Evolutionary conservation across 2,888 invertebrate genomes (phyloP), one percentile per base, ranked within the genome.

Genomic region (Brachypterus glaber): DNA sequence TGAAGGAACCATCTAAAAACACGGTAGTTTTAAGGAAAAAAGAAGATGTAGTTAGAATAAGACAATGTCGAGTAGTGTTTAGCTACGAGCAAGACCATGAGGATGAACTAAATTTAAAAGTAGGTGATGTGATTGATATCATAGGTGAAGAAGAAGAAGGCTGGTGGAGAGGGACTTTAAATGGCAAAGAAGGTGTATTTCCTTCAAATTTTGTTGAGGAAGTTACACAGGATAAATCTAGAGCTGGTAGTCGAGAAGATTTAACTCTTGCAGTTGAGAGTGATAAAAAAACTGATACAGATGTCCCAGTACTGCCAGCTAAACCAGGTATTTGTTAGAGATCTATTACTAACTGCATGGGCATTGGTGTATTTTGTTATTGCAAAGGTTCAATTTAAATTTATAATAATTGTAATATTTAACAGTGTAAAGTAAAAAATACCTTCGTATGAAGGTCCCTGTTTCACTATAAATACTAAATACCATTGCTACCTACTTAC

Each of bases 101-200:
- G 41, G 97, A 97, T 69, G 97, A 97, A 66, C 68, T 97, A 50
- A 77, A 79, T 48, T 73, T 97, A 44, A 75, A 77, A 51, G 85
- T 90, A 29, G 90, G 91, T 47, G 93, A 95, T 67, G 71, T 87
- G 15, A 80, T 97, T 48, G 90, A 92, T 60, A 84, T 93, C 50
- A 71, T 92, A 48, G 86, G 83, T 49, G 92, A 93, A 75, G 84
- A 82, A 35, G 93, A 95, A 63, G 91, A 92, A 62, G 92, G 92
- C 18, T 87, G 86, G 85, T 93, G 90, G 91, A 80, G 82, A 71
- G 93, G 92, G 44, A 73, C 78, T 39, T 69, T 87, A 31, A 79
- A 82, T 60, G 86, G 84, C 29, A 79, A 78, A 58, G 74, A 82
- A 43, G 95, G 96, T 16, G 90, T 95, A 44, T 96, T 95, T 64